Evolutionary conservation across 2,888 invertebrate species (phyloP), one percentile per base, ranked within the genome.

Genomic region (Folsomia candida): DNA sequence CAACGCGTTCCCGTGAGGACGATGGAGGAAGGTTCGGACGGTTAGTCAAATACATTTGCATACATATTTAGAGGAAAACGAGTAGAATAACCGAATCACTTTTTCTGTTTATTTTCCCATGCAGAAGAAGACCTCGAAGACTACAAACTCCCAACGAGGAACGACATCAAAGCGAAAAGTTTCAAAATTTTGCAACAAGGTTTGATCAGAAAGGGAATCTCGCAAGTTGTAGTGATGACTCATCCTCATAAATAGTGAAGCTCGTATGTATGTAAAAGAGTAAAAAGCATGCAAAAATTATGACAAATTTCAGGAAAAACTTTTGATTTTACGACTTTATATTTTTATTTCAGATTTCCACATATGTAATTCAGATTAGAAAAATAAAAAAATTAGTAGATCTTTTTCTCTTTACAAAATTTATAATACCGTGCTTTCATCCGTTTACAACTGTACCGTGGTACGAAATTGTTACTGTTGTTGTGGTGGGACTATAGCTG

Each of bases 131-230:
- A 71, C 47, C 58, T 51, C 25, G 60, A 63, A 11, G 77, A 77
- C 51, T 54, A 67, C 6, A 72, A 71, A 61, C 73, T 77, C 20
- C 74, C 77, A 0, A 64, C 66, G 1, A 25, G 77, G 22, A 3
- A 11, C 9, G 77, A 77, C n/a, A 66, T 76, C 4, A 75, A 75
- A 54, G 63, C 70, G 2, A 67, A 64, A 51, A 73, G 72, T 60
- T 24, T 18, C 11, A 64, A 59, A 24, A 24, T 77, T 25, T 24
- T 73, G 6, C 54, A 71, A 3, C 74, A 76, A 59, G 71, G 67
- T 2, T 62, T 69, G 29, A 61, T 76, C 1, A 66, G 65, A 37
- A 27, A 28, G 24, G 68, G 72, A 51, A 29, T 65, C 54, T n/a
- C n/a, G n/a, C n/a, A n/a, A n/a, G n/a, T n/a, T n/a, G n/a, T n/a